Evolutionary conservation across 35 echinoderm and acorn worm genomes (phyloP), one percentile per base, ranked within the genome.

Genomic region (Strongylocentrotus purpuratus): DNA sequence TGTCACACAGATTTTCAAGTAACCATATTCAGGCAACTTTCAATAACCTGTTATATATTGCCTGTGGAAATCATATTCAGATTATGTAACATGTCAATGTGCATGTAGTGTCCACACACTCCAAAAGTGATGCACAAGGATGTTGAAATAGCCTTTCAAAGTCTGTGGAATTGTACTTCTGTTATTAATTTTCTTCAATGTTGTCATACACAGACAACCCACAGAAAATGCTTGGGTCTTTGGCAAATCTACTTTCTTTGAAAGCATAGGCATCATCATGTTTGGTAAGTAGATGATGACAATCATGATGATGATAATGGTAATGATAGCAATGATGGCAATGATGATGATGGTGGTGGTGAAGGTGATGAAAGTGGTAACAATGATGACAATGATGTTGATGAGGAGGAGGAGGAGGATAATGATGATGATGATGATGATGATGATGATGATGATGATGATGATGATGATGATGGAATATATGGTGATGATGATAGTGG

Each of bases 201-300:
- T 95, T 45, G 89, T 7, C 93, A 32, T 94, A 6, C 33, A 31
- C 85, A 96, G 94, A 92, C 95, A 95, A 7, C 17, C 31, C 31
- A 96, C 94, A 90, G 65, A 47, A 85, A 94, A 88, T 65, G 95
- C 96, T 0, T 99, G 98, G 98, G 86, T 88, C 17, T 97, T 99
- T 99, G 98, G 89, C 46, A 96, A 96, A 70, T 52, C 92, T 9
- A 94, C 87, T 20, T 97, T 97, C 55, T 78, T 95, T 33, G 96
- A 99, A 94, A 96, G 96, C 32, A 91, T 99, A 48, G 96, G 98
- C 4, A 97, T 99, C 86, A 96, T 99, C 47, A 95, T 96, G 94
- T 99, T 99, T 95, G 98, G 98, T 99, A 96, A 99, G 96, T 96
- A 0, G 17, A 94, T 58, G 9, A 20, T n/a, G 33, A n/a, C 86